Evolutionary conservation across 1,140 invertebrate genomes (phyloP).

Genomic region (Lithobius niger): DNA sequence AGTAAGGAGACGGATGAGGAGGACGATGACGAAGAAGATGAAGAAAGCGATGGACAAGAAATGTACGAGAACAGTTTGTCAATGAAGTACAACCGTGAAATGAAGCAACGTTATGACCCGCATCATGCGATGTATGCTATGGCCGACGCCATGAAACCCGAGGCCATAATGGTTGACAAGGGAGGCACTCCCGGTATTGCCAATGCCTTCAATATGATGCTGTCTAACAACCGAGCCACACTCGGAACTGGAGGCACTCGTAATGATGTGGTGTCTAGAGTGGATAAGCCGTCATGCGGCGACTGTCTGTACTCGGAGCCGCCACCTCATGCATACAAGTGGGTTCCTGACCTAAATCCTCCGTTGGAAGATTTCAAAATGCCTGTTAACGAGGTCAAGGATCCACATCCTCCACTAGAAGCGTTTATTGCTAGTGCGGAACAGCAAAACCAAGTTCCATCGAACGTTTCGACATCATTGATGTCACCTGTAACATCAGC

Average conservation of each 20-base stretch:
- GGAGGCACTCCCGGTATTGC: background rate
- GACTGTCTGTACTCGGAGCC: background rate
- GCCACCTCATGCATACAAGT: background rate
- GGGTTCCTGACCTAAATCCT: background rate
- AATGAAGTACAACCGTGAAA: conserved; percentile 2
- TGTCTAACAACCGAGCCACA: background rate
- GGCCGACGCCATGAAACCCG: background rate
- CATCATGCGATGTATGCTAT: background rate
- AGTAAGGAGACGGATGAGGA: background rate
- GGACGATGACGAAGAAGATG: background rate
- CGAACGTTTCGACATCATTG: too few relatives aligned
- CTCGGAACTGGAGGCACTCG: background rate
- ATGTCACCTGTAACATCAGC: too few relatives aligned
- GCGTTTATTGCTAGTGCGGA: too few relatives aligned
- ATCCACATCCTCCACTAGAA: too few relatives aligned
- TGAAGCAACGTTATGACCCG: background rate
- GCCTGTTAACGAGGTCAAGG: background rate
- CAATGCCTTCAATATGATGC: conserved; percentile 1
- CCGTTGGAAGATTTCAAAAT: background rate
- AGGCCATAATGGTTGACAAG: background rate
- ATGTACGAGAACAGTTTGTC: background rate
- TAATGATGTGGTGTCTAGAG: background rate
- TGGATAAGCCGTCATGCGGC: background rate
- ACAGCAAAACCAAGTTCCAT: background rate
- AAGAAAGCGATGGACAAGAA: background rate